phyloP scores from a whole-genome alignment of 1,140 invertebrate species.

The Thereuonema tuberculata region DNA sequence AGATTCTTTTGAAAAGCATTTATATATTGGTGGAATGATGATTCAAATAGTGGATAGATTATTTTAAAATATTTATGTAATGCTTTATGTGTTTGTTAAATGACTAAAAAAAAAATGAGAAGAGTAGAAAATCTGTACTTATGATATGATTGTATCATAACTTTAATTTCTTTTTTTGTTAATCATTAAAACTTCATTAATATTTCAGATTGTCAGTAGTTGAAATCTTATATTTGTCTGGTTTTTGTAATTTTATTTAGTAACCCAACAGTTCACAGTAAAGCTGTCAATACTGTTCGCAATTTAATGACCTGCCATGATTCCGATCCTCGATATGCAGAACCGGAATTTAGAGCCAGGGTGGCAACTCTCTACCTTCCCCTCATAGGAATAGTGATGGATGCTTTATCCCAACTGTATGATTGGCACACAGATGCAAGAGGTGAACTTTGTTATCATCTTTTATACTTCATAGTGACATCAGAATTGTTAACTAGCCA shows the following conservation, averaged over 20 bases:
- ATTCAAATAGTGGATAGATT: too few relatives aligned
- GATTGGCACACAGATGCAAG: constrained; percentile 35
- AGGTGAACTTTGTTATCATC: constrained; percentile 17
- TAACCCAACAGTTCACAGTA: constrained; percentile 61
- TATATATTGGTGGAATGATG: too few relatives aligned
- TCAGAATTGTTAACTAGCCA: too few relatives aligned
- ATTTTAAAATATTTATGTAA: too few relatives aligned
- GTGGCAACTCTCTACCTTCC: constrained; percentile 83
- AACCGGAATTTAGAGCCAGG: constrained; percentile 57
- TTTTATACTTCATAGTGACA: too few relatives aligned
- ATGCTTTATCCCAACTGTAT: constrained; percentile 64
- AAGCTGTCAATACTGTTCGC: constrained; percentile 61
- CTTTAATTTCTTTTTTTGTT: too few relatives aligned
- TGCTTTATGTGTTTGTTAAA: too few relatives aligned
- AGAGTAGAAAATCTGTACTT: too few relatives aligned
- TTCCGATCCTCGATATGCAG: constrained; percentile 63
- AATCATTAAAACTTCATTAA: background rate
- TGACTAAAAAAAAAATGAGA: too few relatives aligned
- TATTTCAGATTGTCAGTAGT: background rate
- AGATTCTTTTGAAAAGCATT: too few relatives aligned
- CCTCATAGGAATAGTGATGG: constrained; percentile 71
- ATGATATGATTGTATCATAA: too few relatives aligned
- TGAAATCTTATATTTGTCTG: background rate
- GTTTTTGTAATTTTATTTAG: constrained; percentile 29
- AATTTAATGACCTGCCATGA: constrained; percentile 77